phyloP scores from a whole-genome alignment of 30 jellyfish, hydroid and myxozoan genomes.

The Chrysaora quinquecirrha region DNA sequence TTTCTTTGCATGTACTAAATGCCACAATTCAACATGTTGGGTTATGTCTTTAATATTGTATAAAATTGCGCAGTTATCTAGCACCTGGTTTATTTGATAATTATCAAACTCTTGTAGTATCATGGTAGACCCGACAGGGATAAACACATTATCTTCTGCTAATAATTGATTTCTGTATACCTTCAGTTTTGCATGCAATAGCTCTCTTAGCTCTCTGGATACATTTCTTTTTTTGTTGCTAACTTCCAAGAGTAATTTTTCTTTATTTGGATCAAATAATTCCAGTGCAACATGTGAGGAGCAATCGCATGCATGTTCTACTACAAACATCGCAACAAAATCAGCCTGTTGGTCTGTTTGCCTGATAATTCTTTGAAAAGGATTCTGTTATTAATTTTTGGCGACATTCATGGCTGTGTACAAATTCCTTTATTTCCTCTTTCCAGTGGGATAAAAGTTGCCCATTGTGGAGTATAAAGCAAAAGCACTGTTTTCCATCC shows the following conservation, averaged over 20 bases:
- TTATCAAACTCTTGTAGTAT: not conserved
- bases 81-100: constrained; percentile 31
- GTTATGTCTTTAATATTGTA: not conserved
- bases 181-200: not conserved
- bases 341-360: not conserved
- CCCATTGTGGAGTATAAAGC: constrained; percentile 6
- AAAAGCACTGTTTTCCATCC: not conserved
- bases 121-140: not conserved
- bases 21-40: constrained; percentile 16
- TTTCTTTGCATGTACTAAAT: constrained; percentile 11
- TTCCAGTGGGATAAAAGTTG: not conserved
- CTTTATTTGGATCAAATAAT: constrained; percentile 1
- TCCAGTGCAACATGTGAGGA: not conserved
- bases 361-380: not conserved
- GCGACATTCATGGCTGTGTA: not conserved
- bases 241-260: not conserved
- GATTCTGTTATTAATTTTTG: not conserved
- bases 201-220: not conserved
- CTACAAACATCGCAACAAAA: constrained; percentile 11
- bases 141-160: not conserved
- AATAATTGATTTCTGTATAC: not conserved
- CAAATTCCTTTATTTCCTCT: not conserved
- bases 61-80: not conserved
- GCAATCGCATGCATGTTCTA: not conserved
- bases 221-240: constrained; percentile 6